These are phyloP conservation scores for Zoanthus sociatus DNA, from an alignment of 92 coral and sea anemone genomes.

Conservation along the genomic window DNA sequence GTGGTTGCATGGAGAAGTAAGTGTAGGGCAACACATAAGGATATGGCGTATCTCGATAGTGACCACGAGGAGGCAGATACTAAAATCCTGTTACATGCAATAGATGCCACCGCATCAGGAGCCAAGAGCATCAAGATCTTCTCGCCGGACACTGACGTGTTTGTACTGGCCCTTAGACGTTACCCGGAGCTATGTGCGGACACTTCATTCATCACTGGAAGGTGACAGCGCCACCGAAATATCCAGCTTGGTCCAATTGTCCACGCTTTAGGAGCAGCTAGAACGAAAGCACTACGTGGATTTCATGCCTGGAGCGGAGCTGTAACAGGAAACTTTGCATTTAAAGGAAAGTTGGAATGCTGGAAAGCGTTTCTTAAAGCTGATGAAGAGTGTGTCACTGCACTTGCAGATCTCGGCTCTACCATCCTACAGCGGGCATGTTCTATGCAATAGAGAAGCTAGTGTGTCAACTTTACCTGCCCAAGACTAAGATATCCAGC, in stretches of 20 bases:
- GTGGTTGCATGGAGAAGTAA: constrained; percentile 57
- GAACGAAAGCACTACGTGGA: constrained; percentile 3
- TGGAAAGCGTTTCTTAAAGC: constrained; percentile 61
- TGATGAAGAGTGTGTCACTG: constrained; percentile 46
- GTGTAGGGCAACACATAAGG: constrained; percentile 20
- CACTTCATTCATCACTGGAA: constrained; percentile 59
- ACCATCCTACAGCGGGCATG: constrained; percentile 27
- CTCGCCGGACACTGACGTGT: constrained; percentile 65
- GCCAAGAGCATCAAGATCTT: constrained; percentile 51
- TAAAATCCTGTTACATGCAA: background rate
- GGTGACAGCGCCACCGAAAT: constrained; percentile 57
- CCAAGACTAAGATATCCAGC: constrained; percentile 47
- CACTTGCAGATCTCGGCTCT: constrained; percentile 60
- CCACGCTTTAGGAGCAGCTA: constrained; percentile 54
- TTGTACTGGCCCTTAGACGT: constrained; percentile 60
- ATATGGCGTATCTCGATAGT: background rate
- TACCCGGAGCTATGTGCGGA: constrained; percentile 60
- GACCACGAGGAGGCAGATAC: background rate
- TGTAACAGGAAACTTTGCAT: background rate
- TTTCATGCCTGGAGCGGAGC: too few species aligned
- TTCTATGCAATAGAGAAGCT: constrained; percentile 53
- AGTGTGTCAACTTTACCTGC: constrained; percentile 59
- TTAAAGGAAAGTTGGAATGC: constrained; percentile 36
- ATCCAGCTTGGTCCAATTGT: constrained; percentile 56
- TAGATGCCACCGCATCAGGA: constrained; percentile 22